Conservation (phyloP, 2,113 vertebrate genomes). For the Hippocampus abdominalis region DNA sequence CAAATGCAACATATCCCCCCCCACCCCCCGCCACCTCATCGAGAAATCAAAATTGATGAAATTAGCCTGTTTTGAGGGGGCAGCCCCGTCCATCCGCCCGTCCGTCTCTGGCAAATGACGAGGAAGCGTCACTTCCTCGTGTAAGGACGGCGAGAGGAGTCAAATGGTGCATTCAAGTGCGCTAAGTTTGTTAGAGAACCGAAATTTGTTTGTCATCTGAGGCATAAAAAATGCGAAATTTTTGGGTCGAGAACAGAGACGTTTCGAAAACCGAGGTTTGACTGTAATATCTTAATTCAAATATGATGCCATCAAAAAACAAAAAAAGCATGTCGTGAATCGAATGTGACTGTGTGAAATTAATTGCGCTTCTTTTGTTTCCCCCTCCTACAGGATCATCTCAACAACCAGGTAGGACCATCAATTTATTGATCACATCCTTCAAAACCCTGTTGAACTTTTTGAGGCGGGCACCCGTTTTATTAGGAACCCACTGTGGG, state of each 20-base stretch:
- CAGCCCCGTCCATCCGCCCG: too few species aligned
- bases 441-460: too few species aligned
- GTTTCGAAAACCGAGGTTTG: too few species aligned
- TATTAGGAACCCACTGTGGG: slow-evolving; percentile 44
- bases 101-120: too few species aligned
- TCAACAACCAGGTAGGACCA: slow-evolving; percentile 54
- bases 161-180: too few species aligned
- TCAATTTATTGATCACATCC: neutral
- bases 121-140: too few species aligned
- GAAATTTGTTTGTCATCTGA: too few species aligned
- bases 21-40: neutral
- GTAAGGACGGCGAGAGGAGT: too few species aligned
- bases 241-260: too few species aligned
- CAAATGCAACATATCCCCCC: neutral
- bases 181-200: too few species aligned
- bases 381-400: slow-evolving; percentile 49
- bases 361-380: neutral
- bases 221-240: too few species aligned
- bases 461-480: slow-evolving; percentile 38
- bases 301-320: neutral
- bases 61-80: neutral
- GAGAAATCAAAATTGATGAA: neutral
- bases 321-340: neutral
- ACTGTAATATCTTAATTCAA: too few species aligned
- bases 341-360: neutral